Conservation (phyloP, 1,140 invertebrate species). For the Neodiprion pinetum region DNA sequence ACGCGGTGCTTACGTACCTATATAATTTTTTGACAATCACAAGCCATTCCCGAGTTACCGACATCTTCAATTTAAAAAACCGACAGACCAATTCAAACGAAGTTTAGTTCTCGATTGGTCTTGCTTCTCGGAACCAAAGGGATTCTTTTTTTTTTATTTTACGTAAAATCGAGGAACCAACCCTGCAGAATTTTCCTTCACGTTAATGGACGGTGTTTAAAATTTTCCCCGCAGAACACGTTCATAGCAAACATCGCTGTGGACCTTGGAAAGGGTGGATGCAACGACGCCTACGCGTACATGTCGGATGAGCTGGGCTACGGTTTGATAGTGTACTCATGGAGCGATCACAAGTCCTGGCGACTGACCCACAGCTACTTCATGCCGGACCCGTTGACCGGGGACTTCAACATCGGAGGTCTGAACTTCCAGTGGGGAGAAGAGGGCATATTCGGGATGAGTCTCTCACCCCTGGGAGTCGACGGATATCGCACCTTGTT, state of each 20-base stretch:
- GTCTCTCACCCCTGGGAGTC: constrained; percentile 68
- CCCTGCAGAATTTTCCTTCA: no score
- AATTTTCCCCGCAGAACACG: constrained; percentile 60
- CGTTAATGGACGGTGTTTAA: no score
- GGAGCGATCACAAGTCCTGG: constrained; percentile 78
- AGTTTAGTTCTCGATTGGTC: no score
- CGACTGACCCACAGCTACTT: constrained; percentile 78
- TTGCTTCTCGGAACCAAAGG: no score
- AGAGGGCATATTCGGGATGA: constrained; percentile 83
- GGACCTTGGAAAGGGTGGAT: constrained; percentile 73
- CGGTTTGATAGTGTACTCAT: constrained; percentile 79
- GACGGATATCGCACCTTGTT: constrained; percentile 75
- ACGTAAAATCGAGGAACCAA: no score
- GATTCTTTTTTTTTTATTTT: no score
- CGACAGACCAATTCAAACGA: no score
- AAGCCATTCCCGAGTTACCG: no score
- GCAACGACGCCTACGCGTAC: constrained; percentile 80
- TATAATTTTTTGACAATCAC: no score
- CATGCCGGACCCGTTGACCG: constrained; percentile 77
- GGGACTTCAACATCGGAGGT: constrained; percentile 79
- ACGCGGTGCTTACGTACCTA: no score
- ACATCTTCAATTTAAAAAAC: no score
- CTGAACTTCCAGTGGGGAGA: constrained; percentile 83
- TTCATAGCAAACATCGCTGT: constrained; percentile 85
- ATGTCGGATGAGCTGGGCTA: constrained; percentile 84